Evolutionary conservation across 37 sponge, comb jelly and placozoan genomes (phyloP), one percentile per base, ranked within the genome.

Genomic region (Diacarnus erythraeanus): DNA sequence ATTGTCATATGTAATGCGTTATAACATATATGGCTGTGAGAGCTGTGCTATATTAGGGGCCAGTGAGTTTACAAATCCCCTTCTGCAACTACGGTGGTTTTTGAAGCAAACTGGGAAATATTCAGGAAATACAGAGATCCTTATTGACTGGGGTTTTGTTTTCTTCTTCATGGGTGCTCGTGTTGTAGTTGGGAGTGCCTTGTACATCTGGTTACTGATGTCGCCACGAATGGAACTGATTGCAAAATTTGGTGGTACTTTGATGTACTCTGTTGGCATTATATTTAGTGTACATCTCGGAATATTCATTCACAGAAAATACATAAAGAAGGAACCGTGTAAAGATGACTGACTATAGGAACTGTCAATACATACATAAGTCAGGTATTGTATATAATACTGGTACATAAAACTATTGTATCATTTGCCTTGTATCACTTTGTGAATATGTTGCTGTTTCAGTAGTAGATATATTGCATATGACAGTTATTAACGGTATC

Each of bases 11-110:
- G 74, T 69, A 2, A 65, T 91, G 26, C 57, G 47, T 29, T 84
- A 60, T 6, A 79, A 84, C 38, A 20, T 61, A 1, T 88, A 84
- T 70, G 93, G 89, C 22, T 80, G 84, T 65, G 93, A 92, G 58
- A 64, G 80, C 21, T 75, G 70, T 30, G 82, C 85, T 0, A 69
- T 84, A 1, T 59, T 88, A 10, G 93, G 89, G 21, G 86, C 83
- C 36, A 85, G 86, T 71, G 93, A 92, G 44, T 79, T 77, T 12
- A 81, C 88, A 18, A 92, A 92, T 42, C 93, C 93, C 0, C 60
- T 92, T 22, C 78, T 92, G 3, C 93, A 92, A 42, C 31, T 69
- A 12, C 59, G 90, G 38, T 90, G 90, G 90, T 90, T 90, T 59
- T 12, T 90, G 77, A 84, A 85, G 59, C 64, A 71, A 41, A 72